Conservation (phyloP, 2,113 vertebrate species). For the Rhinichthys klamathensis region DNA sequence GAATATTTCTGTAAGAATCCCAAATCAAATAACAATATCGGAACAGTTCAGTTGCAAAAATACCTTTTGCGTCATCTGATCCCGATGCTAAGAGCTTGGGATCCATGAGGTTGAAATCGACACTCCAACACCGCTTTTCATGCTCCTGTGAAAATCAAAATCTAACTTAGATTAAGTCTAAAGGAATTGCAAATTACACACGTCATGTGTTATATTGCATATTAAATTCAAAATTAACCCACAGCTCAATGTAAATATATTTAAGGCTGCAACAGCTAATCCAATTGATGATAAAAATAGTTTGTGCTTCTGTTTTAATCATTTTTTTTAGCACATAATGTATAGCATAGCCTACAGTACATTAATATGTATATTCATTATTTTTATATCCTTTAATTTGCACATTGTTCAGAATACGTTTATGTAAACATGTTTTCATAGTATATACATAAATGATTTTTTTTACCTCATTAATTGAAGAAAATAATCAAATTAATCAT, state of each 20-base stretch:
- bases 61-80: conserved; percentile 99
- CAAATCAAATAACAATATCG: background rate
- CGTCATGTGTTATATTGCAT: background rate
- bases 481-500: background rate
- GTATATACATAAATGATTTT: background rate
- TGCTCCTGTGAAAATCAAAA: conserved; percentile 82
- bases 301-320: background rate
- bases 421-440: background rate
- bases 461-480: background rate
- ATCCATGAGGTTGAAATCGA: conserved; percentile 99
- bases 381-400: too few species aligned
- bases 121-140: conserved; percentile 99
- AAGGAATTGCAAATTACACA: background rate
- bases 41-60: background rate
- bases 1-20: background rate
- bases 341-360: background rate
- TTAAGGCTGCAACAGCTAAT: background rate
- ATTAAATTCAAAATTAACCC: background rate
- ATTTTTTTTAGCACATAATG: background rate
- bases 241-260: background rate
- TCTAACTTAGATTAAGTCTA: background rate
- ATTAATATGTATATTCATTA: too few species aligned
- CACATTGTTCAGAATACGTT: background rate
- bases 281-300: background rate
- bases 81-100: conserved; percentile 97